Conservation (phyloP, 2,113 vertebrate species). For the Anthoscopus minutus region DNA sequence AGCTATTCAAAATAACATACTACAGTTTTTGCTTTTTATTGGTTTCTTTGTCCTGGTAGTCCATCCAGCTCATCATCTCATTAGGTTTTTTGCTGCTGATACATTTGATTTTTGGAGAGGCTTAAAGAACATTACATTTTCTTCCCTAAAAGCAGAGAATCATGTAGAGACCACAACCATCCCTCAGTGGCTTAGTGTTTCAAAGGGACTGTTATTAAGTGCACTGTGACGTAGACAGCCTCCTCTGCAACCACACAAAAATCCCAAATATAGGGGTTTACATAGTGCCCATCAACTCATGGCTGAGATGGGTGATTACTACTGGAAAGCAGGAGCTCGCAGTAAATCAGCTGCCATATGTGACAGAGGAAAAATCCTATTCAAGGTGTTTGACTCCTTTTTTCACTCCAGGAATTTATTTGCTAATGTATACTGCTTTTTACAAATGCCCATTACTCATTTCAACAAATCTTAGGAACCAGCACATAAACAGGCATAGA, state of each 20-base stretch:
- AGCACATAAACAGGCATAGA: neutral
- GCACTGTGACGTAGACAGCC: neutral
- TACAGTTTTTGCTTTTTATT: neutral
- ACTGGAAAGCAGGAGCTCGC: neutral
- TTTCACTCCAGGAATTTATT: neutral
- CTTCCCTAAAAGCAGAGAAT: neutral
- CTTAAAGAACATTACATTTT: neutral
- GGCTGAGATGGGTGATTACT: neutral
- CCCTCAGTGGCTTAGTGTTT: neutral
- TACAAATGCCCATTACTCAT: neutral
- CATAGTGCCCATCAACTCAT: neutral
- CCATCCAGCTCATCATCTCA: neutral
- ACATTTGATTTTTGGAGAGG: neutral
- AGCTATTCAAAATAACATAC: neutral
- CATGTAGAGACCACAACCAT: neutral
- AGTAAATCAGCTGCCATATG: neutral
- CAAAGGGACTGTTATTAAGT: neutral
- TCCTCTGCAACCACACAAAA: neutral
- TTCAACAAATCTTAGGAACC: neutral
- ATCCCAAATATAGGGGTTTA: neutral
- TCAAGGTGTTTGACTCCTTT: neutral
- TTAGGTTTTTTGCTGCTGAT: neutral
- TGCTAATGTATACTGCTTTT: neutral
- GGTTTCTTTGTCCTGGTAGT: neutral
- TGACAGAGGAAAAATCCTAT: neutral